Conservation (phyloP, 1,140 invertebrate genomes). For the Sesamia nonagrioides region DNA sequence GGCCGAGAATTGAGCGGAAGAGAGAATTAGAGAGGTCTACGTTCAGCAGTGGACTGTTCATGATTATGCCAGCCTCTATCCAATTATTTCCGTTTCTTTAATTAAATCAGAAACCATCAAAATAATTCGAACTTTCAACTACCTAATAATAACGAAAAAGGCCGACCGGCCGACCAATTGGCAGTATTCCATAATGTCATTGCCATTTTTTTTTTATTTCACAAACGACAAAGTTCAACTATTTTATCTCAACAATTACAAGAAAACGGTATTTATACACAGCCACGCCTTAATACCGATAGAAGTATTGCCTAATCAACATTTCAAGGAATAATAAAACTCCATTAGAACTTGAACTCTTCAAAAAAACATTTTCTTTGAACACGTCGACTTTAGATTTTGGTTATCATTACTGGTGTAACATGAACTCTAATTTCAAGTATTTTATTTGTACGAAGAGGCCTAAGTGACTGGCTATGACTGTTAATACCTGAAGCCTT, state of each 20-base stretch:
- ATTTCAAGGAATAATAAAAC: neutral
- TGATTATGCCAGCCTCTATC: too few species aligned
- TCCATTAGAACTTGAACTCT: neutral
- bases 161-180: too few species aligned
- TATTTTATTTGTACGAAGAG: neutral
- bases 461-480: neutral
- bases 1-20: too few species aligned
- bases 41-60: too few species aligned
- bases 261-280: slow-evolving; percentile 2
- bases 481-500: neutral
- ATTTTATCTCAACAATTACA: neutral
- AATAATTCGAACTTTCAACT: too few species aligned
- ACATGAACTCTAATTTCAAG: neutral
- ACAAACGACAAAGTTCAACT: neutral
- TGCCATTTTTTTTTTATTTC: too few species aligned
- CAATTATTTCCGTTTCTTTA: too few species aligned
- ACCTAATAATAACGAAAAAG: too few species aligned
- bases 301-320: slow-evolving; percentile 1
- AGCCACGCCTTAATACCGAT: slow-evolving; percentile 23
- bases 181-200: too few species aligned
- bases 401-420: neutral
- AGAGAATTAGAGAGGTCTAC: too few species aligned
- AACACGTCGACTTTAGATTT: neutral
- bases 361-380: neutral
- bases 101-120: too few species aligned